Percentiles rank a stretch among this genome's conserved stretches.
Evolutionary conservation across 2,113 vertebrate species (phyloP).

Genomic region (Hemicordylus capensis): DNA sequence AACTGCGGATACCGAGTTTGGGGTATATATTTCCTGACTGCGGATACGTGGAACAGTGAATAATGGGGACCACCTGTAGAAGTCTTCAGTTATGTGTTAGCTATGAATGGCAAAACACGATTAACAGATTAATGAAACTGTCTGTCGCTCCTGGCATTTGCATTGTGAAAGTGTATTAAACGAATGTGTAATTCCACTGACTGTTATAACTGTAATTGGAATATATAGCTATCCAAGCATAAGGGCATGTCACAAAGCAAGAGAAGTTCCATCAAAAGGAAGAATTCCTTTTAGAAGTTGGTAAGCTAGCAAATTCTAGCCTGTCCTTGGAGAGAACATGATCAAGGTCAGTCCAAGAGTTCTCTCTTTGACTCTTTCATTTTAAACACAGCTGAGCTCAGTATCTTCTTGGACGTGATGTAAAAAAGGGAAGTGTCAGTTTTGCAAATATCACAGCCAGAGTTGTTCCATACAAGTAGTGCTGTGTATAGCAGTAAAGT

Average conservation of each 20-base stretch:
- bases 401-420: constrained; percentile 32
- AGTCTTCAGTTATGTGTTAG: background rate
- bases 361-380: background rate
- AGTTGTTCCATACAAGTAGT: constrained; percentile 22
- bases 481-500: too few relatives aligned
- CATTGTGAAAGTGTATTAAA: background rate
- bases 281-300: background rate
- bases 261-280: background rate
- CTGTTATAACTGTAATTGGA: background rate
- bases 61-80: too few relatives aligned
- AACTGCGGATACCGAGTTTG: too few relatives aligned
- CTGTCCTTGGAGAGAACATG: background rate
- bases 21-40: too few relatives aligned
- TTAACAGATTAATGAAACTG: background rate
- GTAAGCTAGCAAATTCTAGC: background rate
- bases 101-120: background rate
- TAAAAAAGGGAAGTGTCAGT: constrained; percentile 24
- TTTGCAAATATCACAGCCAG: background rate
- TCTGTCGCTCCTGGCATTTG: background rate
- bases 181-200: background rate
- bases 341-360: constrained; percentile 15
- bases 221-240: background rate
- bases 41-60: too few relatives aligned
- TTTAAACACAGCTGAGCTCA: constrained; percentile 24
- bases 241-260: background rate